These are phyloP conservation scores for Rhopilema esculentum DNA, from an alignment of 30 jellyfish, hydroid and myxozoan species.

Conservation along the genomic window DNA sequence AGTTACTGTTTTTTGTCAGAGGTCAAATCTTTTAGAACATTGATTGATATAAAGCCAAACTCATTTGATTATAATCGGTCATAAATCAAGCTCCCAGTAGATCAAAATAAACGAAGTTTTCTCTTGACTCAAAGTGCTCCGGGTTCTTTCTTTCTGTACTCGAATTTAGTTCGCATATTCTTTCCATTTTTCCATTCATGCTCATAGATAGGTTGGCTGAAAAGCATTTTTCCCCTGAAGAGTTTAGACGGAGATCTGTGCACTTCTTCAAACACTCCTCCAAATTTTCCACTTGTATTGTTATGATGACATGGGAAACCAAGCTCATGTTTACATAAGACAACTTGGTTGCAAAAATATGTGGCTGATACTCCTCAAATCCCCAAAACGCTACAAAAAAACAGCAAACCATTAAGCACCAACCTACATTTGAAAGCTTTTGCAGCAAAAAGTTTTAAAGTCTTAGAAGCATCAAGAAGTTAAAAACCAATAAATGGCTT, in stretches of 20 bases:
- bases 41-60: too few species aligned
- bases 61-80: too few species aligned
- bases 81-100: slow-evolving; percentile 6
- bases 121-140: background rate
- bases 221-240: background rate
- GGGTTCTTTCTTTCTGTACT: slow-evolving; percentile 22
- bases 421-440: background rate
- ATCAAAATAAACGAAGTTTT: slow-evolving; percentile 11
- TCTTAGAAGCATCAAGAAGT: too few species aligned
- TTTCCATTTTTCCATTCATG: background rate
- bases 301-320: background rate
- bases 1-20: too few species aligned
- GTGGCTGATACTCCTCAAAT: slow-evolving; percentile 3
- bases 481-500: background rate
- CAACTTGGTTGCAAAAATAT: background rate
- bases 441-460: too few species aligned
- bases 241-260: background rate
- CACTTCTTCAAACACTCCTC: slow-evolving; percentile 36
- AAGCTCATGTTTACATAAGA: slow-evolving; percentile 59
- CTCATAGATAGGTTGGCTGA: slow-evolving; percentile 9
- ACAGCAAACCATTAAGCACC: background rate
- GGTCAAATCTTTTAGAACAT: too few species aligned
- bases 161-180: slow-evolving; percentile 19
- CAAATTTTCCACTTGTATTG: background rate
- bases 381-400: slow-evolving; percentile 42